Conservation (phyloP, 1,140 invertebrate species). For the Chelonus insularis region DNA sequence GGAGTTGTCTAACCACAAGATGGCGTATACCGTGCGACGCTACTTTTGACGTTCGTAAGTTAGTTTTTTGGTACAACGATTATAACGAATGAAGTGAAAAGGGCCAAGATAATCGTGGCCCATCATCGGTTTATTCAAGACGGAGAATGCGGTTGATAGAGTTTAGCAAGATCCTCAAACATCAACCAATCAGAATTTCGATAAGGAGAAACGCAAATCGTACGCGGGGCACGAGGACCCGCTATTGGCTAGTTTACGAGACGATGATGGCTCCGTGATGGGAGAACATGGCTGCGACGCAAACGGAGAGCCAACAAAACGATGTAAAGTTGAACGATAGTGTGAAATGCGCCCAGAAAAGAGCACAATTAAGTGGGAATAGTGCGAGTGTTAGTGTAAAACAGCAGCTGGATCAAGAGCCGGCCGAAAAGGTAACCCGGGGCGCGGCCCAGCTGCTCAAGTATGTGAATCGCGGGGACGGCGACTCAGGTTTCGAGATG, state of each 20-base stretch:
- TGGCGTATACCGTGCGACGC: slow-evolving; percentile 47
- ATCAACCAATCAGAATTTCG: slow-evolving; percentile 39
- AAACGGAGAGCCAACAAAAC: slow-evolving; percentile 65
- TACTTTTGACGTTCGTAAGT: slow-evolving; percentile 51
- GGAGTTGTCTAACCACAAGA: slow-evolving; percentile 37
- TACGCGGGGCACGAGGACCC: slow-evolving; percentile 44
- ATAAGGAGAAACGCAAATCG: slow-evolving; percentile 41
- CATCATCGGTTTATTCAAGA: slow-evolving; percentile 32
- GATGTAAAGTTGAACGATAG: slow-evolving; percentile 61
- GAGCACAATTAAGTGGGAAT: slow-evolving; percentile 50
- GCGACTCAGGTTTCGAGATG: slow-evolving; percentile 55
- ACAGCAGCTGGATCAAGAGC: slow-evolving; percentile 50
- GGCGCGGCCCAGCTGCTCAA: slow-evolving; percentile 56
- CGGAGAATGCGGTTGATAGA: slow-evolving; percentile 34
- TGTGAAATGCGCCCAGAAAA: slow-evolving; percentile 58
- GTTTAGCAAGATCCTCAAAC: slow-evolving; percentile 26
- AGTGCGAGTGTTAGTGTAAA: slow-evolving; percentile 53
- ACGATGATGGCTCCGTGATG: slow-evolving; percentile 51
- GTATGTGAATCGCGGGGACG: slow-evolving; percentile 51
- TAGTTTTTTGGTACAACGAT: slow-evolving; percentile 34
- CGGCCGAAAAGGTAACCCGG: slow-evolving; percentile 53
- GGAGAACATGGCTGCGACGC: slow-evolving; percentile 64
- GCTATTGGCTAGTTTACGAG: slow-evolving; percentile 48
- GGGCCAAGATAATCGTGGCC: slow-evolving; percentile 31
- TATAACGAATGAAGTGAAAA: slow-evolving; percentile 10